Evolutionary conservation across 2,113 vertebrate species (phyloP).

Genomic region (Nematolebias whitei): DNA sequence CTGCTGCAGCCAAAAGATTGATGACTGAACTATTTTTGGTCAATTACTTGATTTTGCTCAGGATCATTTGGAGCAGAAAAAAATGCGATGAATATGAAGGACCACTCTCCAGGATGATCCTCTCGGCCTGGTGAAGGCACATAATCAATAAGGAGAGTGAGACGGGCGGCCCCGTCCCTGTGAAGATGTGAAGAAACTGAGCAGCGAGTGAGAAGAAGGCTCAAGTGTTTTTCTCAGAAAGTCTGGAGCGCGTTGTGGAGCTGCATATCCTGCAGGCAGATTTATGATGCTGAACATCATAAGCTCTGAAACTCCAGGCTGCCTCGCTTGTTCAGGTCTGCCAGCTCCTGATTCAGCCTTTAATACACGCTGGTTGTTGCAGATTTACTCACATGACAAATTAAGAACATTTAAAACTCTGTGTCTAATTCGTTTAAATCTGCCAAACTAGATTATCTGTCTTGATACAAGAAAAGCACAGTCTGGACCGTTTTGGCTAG

Average conservation of each 20-base stretch:
- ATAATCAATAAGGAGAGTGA: slow-evolving; percentile 58
- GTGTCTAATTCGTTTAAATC: slow-evolving; percentile 32
- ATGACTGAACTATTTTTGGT: slow-evolving; percentile 63
- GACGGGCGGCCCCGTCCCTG: slow-evolving; percentile 13
- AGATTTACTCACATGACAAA: slow-evolving; percentile 24
- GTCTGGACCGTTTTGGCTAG: not conserved
- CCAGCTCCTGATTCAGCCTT: slow-evolving; percentile 73
- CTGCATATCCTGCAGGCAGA: slow-evolving; percentile 47
- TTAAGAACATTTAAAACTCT: slow-evolving; percentile 27
- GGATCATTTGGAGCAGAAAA: slow-evolving; percentile 57
- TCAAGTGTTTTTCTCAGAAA: slow-evolving; percentile 26
- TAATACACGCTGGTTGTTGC: slow-evolving; percentile 35
- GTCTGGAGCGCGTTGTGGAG: slow-evolving; percentile 38
- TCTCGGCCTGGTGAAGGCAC: slow-evolving; percentile 47
- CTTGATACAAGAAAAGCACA: too few species aligned
- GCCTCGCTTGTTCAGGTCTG: slow-evolving; percentile 30
- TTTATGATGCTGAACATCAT: slow-evolving; percentile 60
- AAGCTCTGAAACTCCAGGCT: slow-evolving; percentile 37
- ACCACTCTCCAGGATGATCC: slow-evolving; percentile 51
- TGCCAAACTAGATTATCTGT: too few species aligned
- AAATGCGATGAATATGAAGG: slow-evolving; percentile 50
- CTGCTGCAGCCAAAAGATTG: slow-evolving; percentile 51
- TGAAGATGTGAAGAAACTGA: slow-evolving; percentile 43
- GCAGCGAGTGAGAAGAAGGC: slow-evolving; percentile 41
- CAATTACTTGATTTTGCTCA: slow-evolving; percentile 62